Evolutionary conservation across 2,113 vertebrate species (phyloP), one percentile per base, ranked within the genome.

Genomic region (Mormyrus lacerda): DNA sequence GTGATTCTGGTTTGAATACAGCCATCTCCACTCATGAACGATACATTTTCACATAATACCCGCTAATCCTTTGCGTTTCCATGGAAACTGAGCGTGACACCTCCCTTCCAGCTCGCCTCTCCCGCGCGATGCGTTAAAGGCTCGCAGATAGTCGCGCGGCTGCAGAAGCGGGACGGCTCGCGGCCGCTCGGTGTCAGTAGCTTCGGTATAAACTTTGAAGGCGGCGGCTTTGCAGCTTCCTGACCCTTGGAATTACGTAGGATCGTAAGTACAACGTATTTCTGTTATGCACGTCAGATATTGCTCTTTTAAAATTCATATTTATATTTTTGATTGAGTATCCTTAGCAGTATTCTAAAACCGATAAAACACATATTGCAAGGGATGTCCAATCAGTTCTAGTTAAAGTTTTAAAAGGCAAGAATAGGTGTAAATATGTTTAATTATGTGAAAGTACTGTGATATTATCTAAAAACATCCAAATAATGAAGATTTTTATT

Each of bases 21-120:
- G 19, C 44, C 39, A 21, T 73, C 51, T 27, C 51, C 48, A 55
- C 19, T 89, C 3, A 13, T 55, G 61, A 55, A 44, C 42, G 27
- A 53, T 24, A 79, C 21, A 10, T 87, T 69, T 76, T 48, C 39
- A 27, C 31, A 35, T 44, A 27, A 11, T 45, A n/a, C 21, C 21
- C 61, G 47, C 17, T 85, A 76, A 51, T 73, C 65, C 50, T 42
- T 24, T 39, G 50, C 2, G 85, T 90, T 76, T 90, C 89, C 85
- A 90, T 87, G 89, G 89, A 50, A 90, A 90, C 89, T 53, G 83
- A 39, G 47, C 58, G 35, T 48, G 85, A 90, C 58, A 87, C 89
- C 61, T 79, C 89, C 89, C 89, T 87, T 31, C 85, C 4, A n/a
- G 47, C 8, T 50, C n/a, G 42, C 31, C 35, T 4, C 48, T 27